Evolutionary conservation across 2,113 vertebrate species (phyloP).

Genomic region (Ciconia stormi): DNA sequence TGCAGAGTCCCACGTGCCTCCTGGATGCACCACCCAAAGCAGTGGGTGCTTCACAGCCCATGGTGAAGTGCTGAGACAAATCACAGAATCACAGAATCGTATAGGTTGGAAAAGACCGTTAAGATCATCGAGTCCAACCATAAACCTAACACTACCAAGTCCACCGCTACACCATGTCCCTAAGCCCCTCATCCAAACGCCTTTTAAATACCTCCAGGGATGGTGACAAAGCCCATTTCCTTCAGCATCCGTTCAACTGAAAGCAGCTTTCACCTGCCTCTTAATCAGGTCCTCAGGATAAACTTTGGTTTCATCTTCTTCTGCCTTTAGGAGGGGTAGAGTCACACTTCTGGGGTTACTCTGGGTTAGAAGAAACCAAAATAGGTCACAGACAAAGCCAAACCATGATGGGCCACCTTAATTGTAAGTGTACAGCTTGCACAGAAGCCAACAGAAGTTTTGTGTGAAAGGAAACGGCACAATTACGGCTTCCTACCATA

Average conservation of each 20-base stretch:
- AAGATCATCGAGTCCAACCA: too few relatives aligned
- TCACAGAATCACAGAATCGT: too few relatives aligned
- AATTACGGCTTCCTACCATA: not conserved
- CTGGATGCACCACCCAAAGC: not conserved
- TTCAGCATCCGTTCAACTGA: not conserved
- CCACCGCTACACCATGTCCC: too few relatives aligned
- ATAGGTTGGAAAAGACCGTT: too few relatives aligned
- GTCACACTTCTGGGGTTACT: not conserved
- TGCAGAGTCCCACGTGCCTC: not conserved
- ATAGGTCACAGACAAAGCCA: not conserved
- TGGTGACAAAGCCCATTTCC: not conserved
- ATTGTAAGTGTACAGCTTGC: not conserved
- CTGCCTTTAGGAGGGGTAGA: not conserved
- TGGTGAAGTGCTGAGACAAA: not conserved
- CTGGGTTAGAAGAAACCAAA: not conserved
- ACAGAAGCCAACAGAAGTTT: not conserved
- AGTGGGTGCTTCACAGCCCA: not conserved
- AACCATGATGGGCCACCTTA: not conserved
- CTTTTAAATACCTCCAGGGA: too few relatives aligned
- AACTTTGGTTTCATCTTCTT: not conserved
- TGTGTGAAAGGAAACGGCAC: not conserved
- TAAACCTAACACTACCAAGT: too few relatives aligned
- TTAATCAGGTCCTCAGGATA: not conserved
- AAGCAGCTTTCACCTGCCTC: not conserved
- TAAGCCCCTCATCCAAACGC: too few relatives aligned